Evolutionary conservation across 2,888 invertebrate genomes (phyloP).

Genomic region (Lithophane socia): DNA sequence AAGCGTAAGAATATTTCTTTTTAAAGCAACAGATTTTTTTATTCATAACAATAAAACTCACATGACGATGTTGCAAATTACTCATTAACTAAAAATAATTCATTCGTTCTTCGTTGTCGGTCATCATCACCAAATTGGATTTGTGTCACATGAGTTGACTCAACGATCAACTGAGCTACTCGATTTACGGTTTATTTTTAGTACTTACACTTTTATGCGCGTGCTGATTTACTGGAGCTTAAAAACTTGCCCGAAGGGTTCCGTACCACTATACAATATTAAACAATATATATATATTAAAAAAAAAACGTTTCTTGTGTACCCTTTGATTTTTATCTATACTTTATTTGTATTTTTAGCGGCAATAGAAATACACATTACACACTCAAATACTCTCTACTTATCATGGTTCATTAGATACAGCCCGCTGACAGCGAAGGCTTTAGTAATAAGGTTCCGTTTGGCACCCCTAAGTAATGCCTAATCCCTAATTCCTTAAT

Average conservation of each 20-base stretch:
- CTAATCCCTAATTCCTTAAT: background rate
- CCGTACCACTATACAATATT: no score
- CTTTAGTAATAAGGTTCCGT: no score
- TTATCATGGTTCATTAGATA: no score
- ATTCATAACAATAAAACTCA: background rate
- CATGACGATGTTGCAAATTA: slow-evolving; percentile 4
- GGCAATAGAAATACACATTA: no score
- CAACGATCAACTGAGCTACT: slow-evolving; percentile 62
- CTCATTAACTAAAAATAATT: slow-evolving; percentile 66
- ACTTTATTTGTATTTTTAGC: no score
- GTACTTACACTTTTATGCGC: slow-evolving; percentile 53
- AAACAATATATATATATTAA: no score
- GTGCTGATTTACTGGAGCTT: slow-evolving; percentile 7
- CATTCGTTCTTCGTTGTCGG: slow-evolving; percentile 52
- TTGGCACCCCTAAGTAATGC: no score
- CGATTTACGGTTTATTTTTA: slow-evolving; percentile 52
- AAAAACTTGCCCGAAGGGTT: background rate
- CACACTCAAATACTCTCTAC: no score
- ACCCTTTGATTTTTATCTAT: no score
- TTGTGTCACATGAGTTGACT: slow-evolving; percentile 73
- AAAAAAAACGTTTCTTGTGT: no score
- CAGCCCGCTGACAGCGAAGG: no score
- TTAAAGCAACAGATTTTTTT: no score
- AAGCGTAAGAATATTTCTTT: background rate
- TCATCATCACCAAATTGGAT: slow-evolving; percentile 74